These are phyloP conservation scores for Scaptomyza reducta DNA, from an alignment of 2,888 invertebrate genomes.

Conservation along the genomic window DNA sequence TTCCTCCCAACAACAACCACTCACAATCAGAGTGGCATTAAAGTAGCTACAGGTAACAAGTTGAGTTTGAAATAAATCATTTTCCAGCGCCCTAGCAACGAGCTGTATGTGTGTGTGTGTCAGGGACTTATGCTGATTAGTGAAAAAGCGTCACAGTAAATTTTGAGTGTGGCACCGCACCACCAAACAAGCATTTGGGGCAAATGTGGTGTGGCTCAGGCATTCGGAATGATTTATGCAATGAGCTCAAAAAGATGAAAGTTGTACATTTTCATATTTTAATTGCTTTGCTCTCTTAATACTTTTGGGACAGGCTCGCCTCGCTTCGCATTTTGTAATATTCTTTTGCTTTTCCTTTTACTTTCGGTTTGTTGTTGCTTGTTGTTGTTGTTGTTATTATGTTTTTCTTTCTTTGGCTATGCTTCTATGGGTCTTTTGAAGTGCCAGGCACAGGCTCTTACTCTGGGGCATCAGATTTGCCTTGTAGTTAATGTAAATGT, in stretches of 20 bases:
- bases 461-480: conserved; percentile 48
- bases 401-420: conserved; percentile 52
- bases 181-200: conserved; percentile 1
- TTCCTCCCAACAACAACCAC: background rate
- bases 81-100: conserved; percentile 55
- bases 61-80: conserved; percentile 72
- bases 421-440: conserved; percentile 77
- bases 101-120: conserved; percentile 44
- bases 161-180: conserved; percentile 50
- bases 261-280: conserved; percentile 82
- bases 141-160: conserved; percentile 77
- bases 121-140: conserved; percentile 78
- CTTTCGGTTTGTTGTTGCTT: conserved; percentile 15
- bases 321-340: conserved; percentile 39
- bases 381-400: conserved; percentile 16
- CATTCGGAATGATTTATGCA: conserved; percentile 78
- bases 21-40: conserved; percentile 43
- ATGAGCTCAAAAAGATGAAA: conserved; percentile 80
- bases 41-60: conserved; percentile 74
- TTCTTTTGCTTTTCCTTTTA: conserved; percentile 41
- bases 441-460: conserved; percentile 48
- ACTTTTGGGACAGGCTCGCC: conserved; percentile 69
- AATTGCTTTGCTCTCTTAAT: conserved; percentile 81
- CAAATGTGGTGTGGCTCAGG: conserved; percentile 49
- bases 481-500: conserved; percentile 80